These are phyloP conservation scores for Daphoenositta chrysoptera DNA, from an alignment of 2,113 vertebrate species.

Conservation along the genomic window DNA sequence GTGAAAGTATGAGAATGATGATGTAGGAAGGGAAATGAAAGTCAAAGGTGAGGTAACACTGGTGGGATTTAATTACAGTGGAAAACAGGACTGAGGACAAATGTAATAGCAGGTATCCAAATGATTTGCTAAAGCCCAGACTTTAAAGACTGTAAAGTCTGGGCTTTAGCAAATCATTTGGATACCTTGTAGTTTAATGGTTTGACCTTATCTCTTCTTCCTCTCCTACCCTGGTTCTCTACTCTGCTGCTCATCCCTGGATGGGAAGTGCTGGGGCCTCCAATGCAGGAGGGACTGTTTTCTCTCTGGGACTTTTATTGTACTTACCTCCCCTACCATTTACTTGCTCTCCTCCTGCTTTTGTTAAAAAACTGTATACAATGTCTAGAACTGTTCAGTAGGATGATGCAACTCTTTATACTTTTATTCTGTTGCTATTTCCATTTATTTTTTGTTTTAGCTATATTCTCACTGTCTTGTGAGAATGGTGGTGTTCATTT, in stretches of 20 bases:
- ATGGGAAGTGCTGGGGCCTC: background rate
- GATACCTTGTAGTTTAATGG: background rate
- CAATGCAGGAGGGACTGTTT: background rate
- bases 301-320: background rate
- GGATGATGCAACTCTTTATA: background rate
- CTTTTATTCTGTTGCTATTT: background rate
- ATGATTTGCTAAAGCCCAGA: no score
- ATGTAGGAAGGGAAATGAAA: background rate
- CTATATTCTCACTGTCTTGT: background rate
- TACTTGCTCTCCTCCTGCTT: background rate
- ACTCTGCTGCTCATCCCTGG: rapidly evolving
- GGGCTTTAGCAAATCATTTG: background rate
- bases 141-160: no score
- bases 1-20: background rate
- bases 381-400: background rate
- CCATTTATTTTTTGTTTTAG: background rate
- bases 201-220: background rate
- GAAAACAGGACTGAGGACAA: background rate
- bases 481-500: background rate
- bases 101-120: background rate
- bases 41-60: background rate
- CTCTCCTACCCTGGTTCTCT: background rate
- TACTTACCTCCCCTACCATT: background rate
- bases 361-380: background rate
- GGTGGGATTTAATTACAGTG: background rate